Evolutionary conservation across 2,113 vertebrate genomes (phyloP), one percentile per base, ranked within the genome.

Genomic region (Struthidea cinerea): DNA sequence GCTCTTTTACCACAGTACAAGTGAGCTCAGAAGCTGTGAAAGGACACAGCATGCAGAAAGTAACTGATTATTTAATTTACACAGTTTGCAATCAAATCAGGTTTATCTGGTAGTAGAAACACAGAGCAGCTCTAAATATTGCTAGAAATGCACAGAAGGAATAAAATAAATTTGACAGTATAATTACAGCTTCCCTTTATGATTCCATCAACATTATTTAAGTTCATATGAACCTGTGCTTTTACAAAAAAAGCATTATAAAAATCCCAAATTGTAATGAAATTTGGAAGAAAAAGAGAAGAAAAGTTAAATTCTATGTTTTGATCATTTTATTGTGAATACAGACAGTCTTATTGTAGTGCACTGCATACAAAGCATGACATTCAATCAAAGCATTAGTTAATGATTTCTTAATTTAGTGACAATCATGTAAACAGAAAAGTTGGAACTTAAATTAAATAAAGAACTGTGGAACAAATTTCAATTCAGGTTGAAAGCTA

Each of bases 331-430:
- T 73, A 26, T 32, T 46, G 10, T 81, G 53, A 89, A 78, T 78
- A 84, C n/a, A 75, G 32, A 41, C 21, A 79, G 6, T 23, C 26
- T 50, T 73, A 44, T 32, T 24, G 7, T 69, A 91, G 50, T 79
- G 46, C 37, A 39, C 23, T 53, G 59, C 71, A 77, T 91, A 86
- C 75, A 91, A 94, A 97, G 56, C 59, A 78, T 52, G 71, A 35
- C 84, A 73, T 87, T 95, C 75, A 95, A 90, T 97, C 96, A 97
- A 89, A 89, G 10, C 11, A 4, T 23, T 89, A 84, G 79, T 96
- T 97, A 97, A 96, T 69, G 76, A 93, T 83, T 68, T 94, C 84
- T 84, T 88, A 86, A 89, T 95, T 94, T 87, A 93, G 73, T 92
- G 69, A 70, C 73, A 93, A 91, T 94, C 69, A 87, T 59, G 46